phyloP scores from a whole-genome alignment of 2,888 invertebrate species.

The Pyrrhosoma nymphula region DNA sequence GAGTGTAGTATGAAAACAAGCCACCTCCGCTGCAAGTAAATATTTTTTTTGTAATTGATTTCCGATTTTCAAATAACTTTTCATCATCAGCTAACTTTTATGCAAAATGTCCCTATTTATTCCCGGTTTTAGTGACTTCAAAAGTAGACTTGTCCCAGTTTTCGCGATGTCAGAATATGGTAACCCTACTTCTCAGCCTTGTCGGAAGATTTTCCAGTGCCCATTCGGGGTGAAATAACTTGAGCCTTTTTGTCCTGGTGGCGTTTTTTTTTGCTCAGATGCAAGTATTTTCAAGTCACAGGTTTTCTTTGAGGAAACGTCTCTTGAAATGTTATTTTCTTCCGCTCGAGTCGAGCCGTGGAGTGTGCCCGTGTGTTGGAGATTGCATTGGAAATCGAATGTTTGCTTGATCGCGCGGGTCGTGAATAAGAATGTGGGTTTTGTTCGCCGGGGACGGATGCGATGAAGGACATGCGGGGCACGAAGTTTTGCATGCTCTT shows the following conservation, averaged over 20 bases:
- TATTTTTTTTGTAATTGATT: too few species aligned
- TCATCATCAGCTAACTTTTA: too few species aligned
- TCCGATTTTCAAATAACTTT: too few species aligned
- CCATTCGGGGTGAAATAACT: neutral
- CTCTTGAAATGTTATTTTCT: neutral
- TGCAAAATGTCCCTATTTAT: too few species aligned
- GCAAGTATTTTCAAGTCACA: too few species aligned
- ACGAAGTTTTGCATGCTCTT: constrained; percentile 23
- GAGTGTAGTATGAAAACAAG: too few species aligned
- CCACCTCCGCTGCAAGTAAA: too few species aligned
- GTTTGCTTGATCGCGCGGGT: neutral
- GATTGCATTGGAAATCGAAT: constrained; percentile 35
- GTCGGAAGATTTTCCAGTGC: too few species aligned
- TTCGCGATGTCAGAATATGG: too few species aligned
- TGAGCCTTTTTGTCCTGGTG: neutral
- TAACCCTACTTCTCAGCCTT: too few species aligned
- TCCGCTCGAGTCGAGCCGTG: neutral
- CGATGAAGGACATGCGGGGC: neutral
- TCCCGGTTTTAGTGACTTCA: too few species aligned
- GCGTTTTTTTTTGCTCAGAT: neutral
- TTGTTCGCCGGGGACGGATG: neutral
- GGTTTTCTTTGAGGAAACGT: neutral
- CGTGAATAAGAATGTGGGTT: constrained; percentile 7
- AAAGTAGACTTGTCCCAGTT: too few species aligned
- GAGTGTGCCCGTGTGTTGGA: neutral